Conservation (phyloP, 1,140 invertebrate species). For the Streblospio benedicti region DNA sequence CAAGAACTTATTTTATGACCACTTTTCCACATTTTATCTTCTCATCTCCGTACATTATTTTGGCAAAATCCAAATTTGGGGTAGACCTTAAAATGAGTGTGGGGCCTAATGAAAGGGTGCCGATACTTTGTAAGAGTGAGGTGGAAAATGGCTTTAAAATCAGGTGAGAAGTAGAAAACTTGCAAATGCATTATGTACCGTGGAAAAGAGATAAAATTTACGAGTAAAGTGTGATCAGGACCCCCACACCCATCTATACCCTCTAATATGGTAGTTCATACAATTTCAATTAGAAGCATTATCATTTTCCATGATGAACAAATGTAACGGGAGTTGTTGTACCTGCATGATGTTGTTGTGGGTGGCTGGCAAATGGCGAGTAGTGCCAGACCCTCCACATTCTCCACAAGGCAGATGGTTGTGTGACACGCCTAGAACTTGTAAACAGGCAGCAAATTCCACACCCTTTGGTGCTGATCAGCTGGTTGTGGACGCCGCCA, state of each 20-base stretch:
- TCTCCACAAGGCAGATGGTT: constrained; percentile 31
- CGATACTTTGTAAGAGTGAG: too few species aligned
- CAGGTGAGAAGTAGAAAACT: too few species aligned
- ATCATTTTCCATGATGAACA: not conserved
- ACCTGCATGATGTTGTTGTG: constrained; percentile 38
- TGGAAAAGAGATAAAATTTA: too few species aligned
- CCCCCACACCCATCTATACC: too few species aligned
- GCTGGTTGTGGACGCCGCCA: constrained; percentile 32
- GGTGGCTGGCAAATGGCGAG: constrained; percentile 27
- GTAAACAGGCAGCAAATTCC: constrained; percentile 29
- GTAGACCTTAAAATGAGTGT: too few species aligned
- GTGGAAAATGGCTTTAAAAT: too few species aligned
- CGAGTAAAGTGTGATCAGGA: too few species aligned
- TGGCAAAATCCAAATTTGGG: too few species aligned
- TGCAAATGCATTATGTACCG: too few species aligned
- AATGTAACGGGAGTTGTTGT: not conserved
- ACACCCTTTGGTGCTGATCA: constrained; percentile 34
- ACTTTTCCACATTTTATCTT: not conserved
- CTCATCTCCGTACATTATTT: not conserved
- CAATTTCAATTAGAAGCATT: too few species aligned
- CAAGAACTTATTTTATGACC: not conserved
- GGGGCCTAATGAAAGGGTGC: too few species aligned
- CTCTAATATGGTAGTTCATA: too few species aligned
- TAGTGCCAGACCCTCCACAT: constrained; percentile 33
- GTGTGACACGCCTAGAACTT: constrained; percentile 33